These are phyloP conservation scores for Propithecus deckenii DNA, from an alignment of 2,797 vertebrate species.

Conservation along the genomic window DNA sequence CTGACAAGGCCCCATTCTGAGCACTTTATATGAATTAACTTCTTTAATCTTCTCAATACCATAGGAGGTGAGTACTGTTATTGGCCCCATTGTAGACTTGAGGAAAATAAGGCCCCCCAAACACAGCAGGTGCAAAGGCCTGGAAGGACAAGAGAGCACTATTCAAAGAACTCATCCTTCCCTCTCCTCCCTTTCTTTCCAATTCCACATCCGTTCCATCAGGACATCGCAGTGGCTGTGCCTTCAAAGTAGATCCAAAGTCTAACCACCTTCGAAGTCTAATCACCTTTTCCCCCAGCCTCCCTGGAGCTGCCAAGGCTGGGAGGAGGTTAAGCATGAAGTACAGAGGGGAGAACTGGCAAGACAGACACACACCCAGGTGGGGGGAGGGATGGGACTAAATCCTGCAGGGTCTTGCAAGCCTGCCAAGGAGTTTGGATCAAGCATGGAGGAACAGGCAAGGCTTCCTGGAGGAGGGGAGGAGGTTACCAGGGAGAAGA, in stretches of 20 bases:
- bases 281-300: not conserved
- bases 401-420: not conserved
- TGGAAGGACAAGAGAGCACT: not conserved
- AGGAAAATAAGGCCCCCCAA: not conserved
- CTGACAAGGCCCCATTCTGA: not conserved
- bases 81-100: not conserved
- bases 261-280: not conserved
- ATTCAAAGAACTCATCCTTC: not conserved
- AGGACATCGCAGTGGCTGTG: not conserved
- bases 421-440: not conserved
- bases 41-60: not conserved
- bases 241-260: not conserved
- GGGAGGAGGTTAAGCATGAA: not conserved
- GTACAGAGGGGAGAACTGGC: not conserved
- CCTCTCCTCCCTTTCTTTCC: not conserved
- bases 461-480: not conserved
- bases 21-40: not conserved
- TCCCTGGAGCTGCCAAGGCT: not conserved
- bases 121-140: not conserved
- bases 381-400: not conserved
- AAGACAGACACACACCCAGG: not conserved
- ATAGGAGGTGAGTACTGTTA: not conserved
- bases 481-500: not conserved
- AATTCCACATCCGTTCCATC: not conserved
- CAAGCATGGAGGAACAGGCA: not conserved